phyloP scores from a whole-genome alignment of 2,888 invertebrate genomes.

The Sipha maydis region DNA sequence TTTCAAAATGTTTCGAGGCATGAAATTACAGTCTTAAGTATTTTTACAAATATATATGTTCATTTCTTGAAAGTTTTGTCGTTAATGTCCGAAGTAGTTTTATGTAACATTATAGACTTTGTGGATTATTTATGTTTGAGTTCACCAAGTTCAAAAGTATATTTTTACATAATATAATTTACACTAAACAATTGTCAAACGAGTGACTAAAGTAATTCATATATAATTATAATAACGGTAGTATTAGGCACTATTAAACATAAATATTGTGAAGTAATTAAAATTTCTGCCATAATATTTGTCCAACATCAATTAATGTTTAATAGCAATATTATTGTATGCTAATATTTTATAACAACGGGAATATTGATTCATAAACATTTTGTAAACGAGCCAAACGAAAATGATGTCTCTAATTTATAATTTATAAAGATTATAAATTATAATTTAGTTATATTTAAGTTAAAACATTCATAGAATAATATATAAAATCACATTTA shows the following conservation, averaged over 20 bases:
- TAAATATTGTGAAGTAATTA: background rate
- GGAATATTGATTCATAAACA: background rate
- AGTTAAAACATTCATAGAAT: too few species aligned
- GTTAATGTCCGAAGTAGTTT: conserved; percentile 28
- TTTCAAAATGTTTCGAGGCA: conserved; percentile 44
- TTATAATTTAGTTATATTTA: too few species aligned
- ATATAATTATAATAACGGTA: background rate
- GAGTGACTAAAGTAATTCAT: background rate
- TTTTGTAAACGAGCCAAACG: background rate
- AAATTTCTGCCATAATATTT: background rate
- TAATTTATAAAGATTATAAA: conserved; percentile 4
- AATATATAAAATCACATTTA: too few species aligned
- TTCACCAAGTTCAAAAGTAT: background rate
- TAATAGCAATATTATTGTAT: background rate
- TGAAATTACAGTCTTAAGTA: conserved; percentile 56
- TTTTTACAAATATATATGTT: conserved; percentile 42
- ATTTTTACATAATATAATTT: background rate
- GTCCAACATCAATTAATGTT: background rate
- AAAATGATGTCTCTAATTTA: background rate
- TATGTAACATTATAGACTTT: conserved; percentile 10
- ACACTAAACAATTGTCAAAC: background rate
- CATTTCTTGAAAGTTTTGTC: conserved; percentile 39
- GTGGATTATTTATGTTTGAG: conserved; percentile 3
- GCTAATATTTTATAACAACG: background rate
- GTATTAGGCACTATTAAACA: too few species aligned